Percentiles rank a stretch among this genome's conserved stretches.
These are phyloP conservation scores for Psix sp. DNA, from an alignment of 1,140 invertebrate genomes.

Conservation along the genomic window DNA sequence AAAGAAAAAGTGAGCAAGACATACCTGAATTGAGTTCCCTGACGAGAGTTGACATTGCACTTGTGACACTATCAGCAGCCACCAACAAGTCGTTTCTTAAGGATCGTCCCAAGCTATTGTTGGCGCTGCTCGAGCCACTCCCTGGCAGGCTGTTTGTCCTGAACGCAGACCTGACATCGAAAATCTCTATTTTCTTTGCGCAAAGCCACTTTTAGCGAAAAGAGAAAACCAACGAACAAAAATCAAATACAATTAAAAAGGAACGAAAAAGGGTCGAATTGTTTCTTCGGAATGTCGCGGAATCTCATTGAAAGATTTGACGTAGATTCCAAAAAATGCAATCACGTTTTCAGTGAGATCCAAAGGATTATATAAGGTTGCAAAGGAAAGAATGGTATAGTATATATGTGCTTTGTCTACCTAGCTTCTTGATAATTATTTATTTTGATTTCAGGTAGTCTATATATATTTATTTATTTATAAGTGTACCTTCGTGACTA, in stretches of 20 bases:
- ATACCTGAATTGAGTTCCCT: constrained; percentile 95
- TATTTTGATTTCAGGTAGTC: constrained; percentile 3
- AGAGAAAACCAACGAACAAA: constrained; percentile 40
- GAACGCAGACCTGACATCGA: constrained; percentile 76
- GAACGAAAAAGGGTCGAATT: constrained; percentile 1
- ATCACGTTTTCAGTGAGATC: too few relatives aligned
- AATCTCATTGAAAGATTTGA: background rate
- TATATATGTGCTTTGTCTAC: constrained; percentile 1
- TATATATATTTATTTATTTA: constrained; percentile 26
- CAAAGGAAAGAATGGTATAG: constrained; percentile 55
- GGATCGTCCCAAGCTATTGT: constrained; percentile 80
- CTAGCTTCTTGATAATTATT: too few relatives aligned
- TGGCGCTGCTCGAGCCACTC: constrained; percentile 74
- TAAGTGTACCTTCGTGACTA: constrained; percentile 30
- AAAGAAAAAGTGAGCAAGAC: constrained; percentile 1
- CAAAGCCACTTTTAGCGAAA: constrained; percentile 69
- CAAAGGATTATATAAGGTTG: constrained; percentile 21
- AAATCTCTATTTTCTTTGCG: constrained; percentile 75
- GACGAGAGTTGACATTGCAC: constrained; percentile 96
- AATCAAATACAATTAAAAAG: constrained; percentile 25
- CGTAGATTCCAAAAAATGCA: background rate
- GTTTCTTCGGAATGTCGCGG: background rate
- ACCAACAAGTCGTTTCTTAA: constrained; percentile 90
- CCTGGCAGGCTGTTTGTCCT: constrained; percentile 76
- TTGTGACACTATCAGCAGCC: constrained; percentile 96